These are phyloP conservation scores for Hemiprocne comata DNA, from an alignment of 2,113 vertebrate species.

Conservation along the genomic window DNA sequence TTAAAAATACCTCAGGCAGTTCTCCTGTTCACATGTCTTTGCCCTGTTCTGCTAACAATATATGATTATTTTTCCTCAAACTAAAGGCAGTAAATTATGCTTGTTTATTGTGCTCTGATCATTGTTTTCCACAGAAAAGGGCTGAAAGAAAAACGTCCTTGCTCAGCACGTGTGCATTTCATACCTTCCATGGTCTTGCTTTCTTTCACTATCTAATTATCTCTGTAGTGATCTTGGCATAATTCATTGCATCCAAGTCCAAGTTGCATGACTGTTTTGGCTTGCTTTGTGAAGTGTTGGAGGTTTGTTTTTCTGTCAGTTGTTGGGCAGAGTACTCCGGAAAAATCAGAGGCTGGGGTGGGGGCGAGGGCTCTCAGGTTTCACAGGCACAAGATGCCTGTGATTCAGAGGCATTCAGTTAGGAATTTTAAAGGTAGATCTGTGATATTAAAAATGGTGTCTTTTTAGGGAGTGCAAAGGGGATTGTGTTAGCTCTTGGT, in stretches of 20 bases:
- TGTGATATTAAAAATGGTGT: neutral
- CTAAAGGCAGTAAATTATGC: neutral
- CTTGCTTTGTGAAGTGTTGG: conserved; percentile 59
- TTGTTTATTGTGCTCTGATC: conserved; percentile 2
- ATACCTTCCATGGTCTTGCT: conserved; percentile 61
- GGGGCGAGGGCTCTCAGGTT: conserved; percentile 62
- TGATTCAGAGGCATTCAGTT: conserved; percentile 58
- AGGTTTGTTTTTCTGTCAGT: conserved; percentile 67
- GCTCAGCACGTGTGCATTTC: conserved; percentile 55
- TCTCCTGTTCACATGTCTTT: neutral
- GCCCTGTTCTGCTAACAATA: neutral
- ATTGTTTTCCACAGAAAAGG: conserved; percentile 31
- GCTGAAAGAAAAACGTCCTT: conserved; percentile 29
- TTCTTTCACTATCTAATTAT: conserved; percentile 63
- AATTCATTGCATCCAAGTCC: conserved; percentile 31
- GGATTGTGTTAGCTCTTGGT: neutral
- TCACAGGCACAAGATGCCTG: conserved; percentile 51
- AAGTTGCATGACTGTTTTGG: conserved; percentile 69
- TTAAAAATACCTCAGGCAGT: neutral
- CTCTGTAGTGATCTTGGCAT: conserved; percentile 61
- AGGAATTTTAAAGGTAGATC: conserved; percentile 49
- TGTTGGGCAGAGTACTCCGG: conserved; percentile 55
- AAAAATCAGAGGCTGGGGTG: conserved; percentile 65
- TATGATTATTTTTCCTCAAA: neutral
- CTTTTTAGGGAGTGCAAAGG: neutral